phyloP scores from a whole-genome alignment of 2,797 vertebrate genomes.

The Microchirus variegatus region DNA sequence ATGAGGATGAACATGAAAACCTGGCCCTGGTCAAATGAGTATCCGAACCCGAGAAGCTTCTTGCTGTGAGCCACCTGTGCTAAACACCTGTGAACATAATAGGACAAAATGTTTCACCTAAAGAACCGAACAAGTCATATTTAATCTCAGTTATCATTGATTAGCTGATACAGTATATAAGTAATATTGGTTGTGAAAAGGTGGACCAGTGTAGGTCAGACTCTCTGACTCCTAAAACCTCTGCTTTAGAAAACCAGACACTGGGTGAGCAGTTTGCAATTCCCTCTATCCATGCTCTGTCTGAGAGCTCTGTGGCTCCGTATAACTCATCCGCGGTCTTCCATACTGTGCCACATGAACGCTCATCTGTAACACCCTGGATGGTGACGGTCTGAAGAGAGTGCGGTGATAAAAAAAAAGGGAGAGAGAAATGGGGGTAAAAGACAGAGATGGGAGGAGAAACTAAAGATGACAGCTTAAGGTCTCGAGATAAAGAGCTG shows the following conservation, averaged over 20 bases:
- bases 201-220: constrained; percentile 1
- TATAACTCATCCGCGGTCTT: constrained; percentile 47
- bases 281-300: constrained; percentile 18
- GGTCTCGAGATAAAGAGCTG: constrained; percentile 40
- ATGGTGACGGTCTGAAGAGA: constrained; percentile 40
- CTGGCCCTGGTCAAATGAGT: no score
- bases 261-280: constrained; percentile 24
- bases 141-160: constrained; percentile 1
- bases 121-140: no score
- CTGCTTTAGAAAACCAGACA: constrained; percentile 22
- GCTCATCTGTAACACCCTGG: constrained; percentile 45
- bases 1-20: no score
- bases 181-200: neutral
- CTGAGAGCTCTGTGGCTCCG: constrained; percentile 27
- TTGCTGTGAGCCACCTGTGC: no score
- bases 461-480: constrained; percentile 47
- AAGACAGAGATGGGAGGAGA: constrained; percentile 6
- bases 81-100: no score
- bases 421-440: constrained; percentile 22
- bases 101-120: no score
- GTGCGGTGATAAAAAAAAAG: constrained; percentile 43
- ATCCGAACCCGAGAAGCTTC: no score
- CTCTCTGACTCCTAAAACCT: constrained; percentile 1
- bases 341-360: constrained; percentile 28
- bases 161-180: neutral